Conservation (phyloP, 2,113 vertebrate genomes). For the Paradoxurus hermaphroditus region DNA sequence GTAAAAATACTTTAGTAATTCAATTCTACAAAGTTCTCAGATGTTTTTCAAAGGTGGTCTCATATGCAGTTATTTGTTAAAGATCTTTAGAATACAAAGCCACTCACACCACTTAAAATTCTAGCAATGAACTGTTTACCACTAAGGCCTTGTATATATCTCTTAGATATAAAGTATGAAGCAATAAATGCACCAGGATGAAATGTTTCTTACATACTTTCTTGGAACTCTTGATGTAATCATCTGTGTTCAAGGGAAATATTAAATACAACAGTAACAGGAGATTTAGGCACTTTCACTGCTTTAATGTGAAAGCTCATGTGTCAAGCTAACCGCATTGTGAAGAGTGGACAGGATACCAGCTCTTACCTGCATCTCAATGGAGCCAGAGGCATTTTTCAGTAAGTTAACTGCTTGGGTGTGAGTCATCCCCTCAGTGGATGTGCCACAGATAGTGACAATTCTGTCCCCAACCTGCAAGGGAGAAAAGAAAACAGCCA, state of each 20-base stretch:
- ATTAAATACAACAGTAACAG: not conserved
- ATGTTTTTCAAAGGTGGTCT: constrained; percentile 20
- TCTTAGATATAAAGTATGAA: not conserved
- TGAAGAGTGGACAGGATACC: not conserved
- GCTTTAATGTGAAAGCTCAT: not conserved
- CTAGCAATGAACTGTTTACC: not conserved
- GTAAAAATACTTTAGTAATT: constrained; percentile 37
- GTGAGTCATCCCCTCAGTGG: constrained; percentile 95
- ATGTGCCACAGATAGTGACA: constrained; percentile 92
- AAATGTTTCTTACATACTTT: not conserved
- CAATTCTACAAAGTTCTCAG: not conserved
- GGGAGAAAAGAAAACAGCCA: not conserved
- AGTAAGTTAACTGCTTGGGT: constrained; percentile 93
- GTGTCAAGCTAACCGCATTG: not conserved
- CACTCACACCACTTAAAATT: constrained; percentile 13
- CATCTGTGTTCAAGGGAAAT: not conserved
- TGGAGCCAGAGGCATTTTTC: constrained; percentile 91
- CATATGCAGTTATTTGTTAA: constrained; percentile 35
- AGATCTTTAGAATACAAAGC: not conserved
- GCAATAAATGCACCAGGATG: not conserved
- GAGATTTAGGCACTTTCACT: not conserved
- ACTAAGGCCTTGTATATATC: not conserved
- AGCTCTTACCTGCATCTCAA: constrained; percentile 92
- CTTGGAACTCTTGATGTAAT: not conserved
- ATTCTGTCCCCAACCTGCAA: constrained; percentile 96